These are phyloP conservation scores for Babyrousa celebensis DNA, from an alignment of 2,797 vertebrate species.

Conservation along the genomic window DNA sequence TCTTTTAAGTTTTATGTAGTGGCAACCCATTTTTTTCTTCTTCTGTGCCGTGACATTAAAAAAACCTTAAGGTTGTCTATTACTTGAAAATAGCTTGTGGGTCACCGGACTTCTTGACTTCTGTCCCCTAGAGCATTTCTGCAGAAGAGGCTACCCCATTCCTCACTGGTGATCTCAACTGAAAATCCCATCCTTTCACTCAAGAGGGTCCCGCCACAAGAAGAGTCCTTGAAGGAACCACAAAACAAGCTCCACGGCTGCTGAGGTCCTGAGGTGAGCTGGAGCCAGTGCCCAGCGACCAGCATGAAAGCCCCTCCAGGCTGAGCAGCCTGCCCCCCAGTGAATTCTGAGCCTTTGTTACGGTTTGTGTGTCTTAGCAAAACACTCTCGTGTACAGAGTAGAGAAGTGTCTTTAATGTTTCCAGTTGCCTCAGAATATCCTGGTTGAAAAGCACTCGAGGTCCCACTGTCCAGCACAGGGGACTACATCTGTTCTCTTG, in stretches of 20 bases:
- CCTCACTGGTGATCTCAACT: neutral
- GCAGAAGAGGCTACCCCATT: conserved; percentile 34
- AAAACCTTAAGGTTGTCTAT: neutral
- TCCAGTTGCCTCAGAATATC: neutral
- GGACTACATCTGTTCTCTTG: no score
- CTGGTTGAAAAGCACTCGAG: neutral
- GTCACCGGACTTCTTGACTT: neutral
- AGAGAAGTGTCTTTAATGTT: neutral
- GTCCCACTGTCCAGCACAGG: no score
- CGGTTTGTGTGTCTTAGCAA: neutral
- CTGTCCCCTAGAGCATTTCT: neutral
- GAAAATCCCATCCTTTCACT: conserved; percentile 30
- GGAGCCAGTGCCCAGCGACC: neutral
- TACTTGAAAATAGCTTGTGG: neutral
- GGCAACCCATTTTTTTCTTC: neutral
- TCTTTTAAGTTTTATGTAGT: neutral
- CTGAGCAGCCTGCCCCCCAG: neutral
- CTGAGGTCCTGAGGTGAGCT: neutral
- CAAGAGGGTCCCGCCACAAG: neutral
- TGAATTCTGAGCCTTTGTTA: neutral
- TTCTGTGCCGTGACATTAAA: neutral
- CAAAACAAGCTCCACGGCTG: neutral
- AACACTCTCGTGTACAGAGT: neutral
- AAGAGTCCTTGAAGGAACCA: neutral
- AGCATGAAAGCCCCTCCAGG: neutral